These are phyloP conservation scores for Abscondita cerata DNA, from an alignment of 2,888 invertebrate species.

Conservation along the genomic window DNA sequence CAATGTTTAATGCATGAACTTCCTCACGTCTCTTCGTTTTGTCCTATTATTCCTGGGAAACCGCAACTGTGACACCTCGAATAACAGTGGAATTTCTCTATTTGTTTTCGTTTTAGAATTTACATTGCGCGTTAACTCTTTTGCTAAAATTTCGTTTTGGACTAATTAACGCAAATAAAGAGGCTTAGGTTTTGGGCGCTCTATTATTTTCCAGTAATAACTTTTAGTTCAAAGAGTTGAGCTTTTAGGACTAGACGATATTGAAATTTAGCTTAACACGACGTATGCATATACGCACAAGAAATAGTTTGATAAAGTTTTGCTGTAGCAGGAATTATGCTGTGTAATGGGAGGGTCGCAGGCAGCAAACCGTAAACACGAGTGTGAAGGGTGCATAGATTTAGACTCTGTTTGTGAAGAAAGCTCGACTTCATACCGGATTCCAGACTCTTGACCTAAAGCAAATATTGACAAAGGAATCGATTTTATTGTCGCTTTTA, in stretches of 20 bases:
- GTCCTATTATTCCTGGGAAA: constrained; percentile 39
- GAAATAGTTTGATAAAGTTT: constrained; percentile 37
- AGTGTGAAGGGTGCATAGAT: constrained; percentile 60
- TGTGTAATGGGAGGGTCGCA: constrained; percentile 57
- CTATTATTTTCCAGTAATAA: constrained; percentile 7
- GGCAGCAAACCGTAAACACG: constrained; percentile 59
- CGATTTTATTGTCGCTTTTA: constrained; percentile 40
- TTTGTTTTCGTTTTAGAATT: constrained; percentile 22
- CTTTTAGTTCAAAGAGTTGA: constrained; percentile 11
- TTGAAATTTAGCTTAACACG: constrained; percentile 27
- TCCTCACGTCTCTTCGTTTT: constrained; percentile 39
- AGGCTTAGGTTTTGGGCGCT: neutral
- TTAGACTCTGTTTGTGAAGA: constrained; percentile 56
- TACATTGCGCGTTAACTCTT: constrained; percentile 19
- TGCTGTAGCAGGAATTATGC: constrained; percentile 49
- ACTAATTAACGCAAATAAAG: neutral
- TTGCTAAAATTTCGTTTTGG: neutral
- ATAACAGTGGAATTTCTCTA: constrained; percentile 32
- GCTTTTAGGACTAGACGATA: constrained; percentile 13
- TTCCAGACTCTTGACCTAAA: constrained; percentile 47
- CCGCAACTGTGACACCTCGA: constrained; percentile 36
- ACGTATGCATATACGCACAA: constrained; percentile 25
- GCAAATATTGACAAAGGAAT: constrained; percentile 46
- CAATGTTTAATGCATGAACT: constrained; percentile 44
- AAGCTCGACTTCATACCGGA: constrained; percentile 31